Percentiles rank a stretch among this genome's conserved stretches.
These are phyloP conservation scores for Mythimna albipuncta DNA, from an alignment of 2,888 invertebrate genomes.

Conservation along the genomic window DNA sequence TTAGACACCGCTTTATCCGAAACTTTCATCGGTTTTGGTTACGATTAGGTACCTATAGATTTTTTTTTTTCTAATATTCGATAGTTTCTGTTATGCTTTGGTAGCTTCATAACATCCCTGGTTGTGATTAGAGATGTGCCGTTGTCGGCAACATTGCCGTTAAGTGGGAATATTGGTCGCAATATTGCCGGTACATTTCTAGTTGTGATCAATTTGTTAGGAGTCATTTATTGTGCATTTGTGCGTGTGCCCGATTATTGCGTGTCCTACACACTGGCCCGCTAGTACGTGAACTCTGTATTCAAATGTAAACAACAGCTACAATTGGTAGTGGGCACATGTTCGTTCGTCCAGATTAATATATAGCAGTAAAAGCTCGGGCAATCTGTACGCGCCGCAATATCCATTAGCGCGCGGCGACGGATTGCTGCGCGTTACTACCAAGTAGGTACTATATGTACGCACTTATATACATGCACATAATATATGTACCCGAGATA, in stretches of 20 bases:
- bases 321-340: constrained; percentile 5
- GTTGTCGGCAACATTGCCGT: too few relatives aligned
- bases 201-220: not conserved
- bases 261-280: not conserved
- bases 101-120: too few relatives aligned
- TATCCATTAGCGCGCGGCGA: constrained; percentile 34
- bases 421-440: not conserved
- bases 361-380: constrained; percentile 29
- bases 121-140: not conserved
- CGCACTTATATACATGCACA: not conserved
- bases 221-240: not conserved
- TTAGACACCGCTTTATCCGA: too few relatives aligned
- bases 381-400: constrained; percentile 27
- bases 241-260: not conserved
- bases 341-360: constrained; percentile 24
- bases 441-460: not conserved
- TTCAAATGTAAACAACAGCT: constrained; percentile 7
- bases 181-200: too few relatives aligned
- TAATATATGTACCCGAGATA: too few relatives aligned
- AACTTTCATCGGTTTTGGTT: too few relatives aligned
- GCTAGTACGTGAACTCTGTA: not conserved
- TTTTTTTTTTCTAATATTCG: too few relatives aligned
- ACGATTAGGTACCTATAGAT: too few relatives aligned
- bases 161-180: too few relatives aligned
- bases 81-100: too few relatives aligned